Evolutionary conservation across 2,797 vertebrate species (phyloP), one percentile per base, ranked within the genome.

Genomic region (Streptopelia turtur): DNA sequence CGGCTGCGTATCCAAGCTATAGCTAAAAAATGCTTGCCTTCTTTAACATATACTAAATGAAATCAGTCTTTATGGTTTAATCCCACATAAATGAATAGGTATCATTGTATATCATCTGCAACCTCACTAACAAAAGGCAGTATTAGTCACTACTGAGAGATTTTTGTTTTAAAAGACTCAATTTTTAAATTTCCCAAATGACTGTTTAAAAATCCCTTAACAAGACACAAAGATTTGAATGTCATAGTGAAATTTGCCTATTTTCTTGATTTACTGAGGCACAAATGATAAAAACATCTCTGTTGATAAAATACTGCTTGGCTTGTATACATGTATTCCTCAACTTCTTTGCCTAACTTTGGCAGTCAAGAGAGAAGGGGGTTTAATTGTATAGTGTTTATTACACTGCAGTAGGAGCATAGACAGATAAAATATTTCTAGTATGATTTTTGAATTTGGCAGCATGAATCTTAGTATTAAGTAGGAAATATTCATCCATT

Each of bases 381-480:
- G n/a, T 95, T 96, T 89, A 83, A 89, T 28, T 74, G 90, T 47
- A 81, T 59, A 55, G 87, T n/a, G 21, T 70, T 89, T 84, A 41
- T 68, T 85, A 87, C 65, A 85, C 83, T 94, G 83, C 78, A 91
- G 90, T 85, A 64, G 91, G 78, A 90, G 64, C 52, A 85, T 10
- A 74, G 64, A 57, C 45, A 80, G 83, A 96, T 89, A 80, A 89
- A 90, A 90, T 65, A 95, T 95, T 96, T 84, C 72, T 69, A 82
- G 65, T 37, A 39, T 37, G 65, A 88, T 93, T 93, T 93, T 85
- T 94, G 47, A 94, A 93, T 95, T 94, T 96, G 92, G 72, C 86
- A 96, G 61, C 72, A 75, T 83, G 93, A 97, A 96, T 95, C 89
- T 94, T 74, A 88, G n/a, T 56, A 61, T 68, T 71, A 83, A 92